Percentiles rank a stretch among this genome's conserved stretches.
phyloP scores from a whole-genome alignment of 2,888 invertebrate genomes.

The Adela reaumurella region DNA sequence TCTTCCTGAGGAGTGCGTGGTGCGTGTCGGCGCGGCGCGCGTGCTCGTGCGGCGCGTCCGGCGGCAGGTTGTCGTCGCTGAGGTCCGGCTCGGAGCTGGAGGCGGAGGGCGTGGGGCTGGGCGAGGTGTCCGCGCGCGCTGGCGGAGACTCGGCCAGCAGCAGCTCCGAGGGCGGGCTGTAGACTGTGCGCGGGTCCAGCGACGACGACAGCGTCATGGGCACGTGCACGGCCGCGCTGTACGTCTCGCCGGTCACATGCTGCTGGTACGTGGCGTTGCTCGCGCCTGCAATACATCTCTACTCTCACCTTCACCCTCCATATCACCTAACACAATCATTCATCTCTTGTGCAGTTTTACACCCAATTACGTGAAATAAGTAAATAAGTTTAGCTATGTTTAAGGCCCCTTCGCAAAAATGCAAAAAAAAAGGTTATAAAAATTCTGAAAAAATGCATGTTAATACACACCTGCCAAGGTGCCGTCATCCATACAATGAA shows the following conservation, averaged over 20 bases:
- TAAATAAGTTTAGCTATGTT: too few relatives aligned
- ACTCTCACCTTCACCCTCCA: too few relatives aligned
- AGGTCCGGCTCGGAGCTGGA: slow-evolving; percentile 58
- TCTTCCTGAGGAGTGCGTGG: slow-evolving; percentile 34
- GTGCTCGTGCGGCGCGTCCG: too few relatives aligned
- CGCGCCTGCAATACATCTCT: too few relatives aligned
- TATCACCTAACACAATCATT: too few relatives aligned
- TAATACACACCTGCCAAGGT: too few relatives aligned
- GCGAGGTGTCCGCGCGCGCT: slow-evolving; percentile 60
- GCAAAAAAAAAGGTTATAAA: too few relatives aligned
- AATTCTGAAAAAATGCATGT: too few relatives aligned
- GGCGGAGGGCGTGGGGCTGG: slow-evolving; percentile 72
- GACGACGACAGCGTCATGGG: slow-evolving; percentile 72
- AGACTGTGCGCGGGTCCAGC: slow-evolving; percentile 71
- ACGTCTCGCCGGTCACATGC: slow-evolving; percentile 46
- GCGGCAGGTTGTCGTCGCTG: slow-evolving; percentile 39
- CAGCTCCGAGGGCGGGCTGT: slow-evolving; percentile 86
- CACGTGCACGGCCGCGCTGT: slow-evolving; percentile 51
- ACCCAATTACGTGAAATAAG: too few relatives aligned
- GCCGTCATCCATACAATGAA: too few relatives aligned
- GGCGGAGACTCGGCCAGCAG: slow-evolving; percentile 67
- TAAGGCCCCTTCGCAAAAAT: too few relatives aligned
- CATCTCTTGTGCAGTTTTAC: too few relatives aligned
- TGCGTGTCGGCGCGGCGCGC: slow-evolving; percentile 13
- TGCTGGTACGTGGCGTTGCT: slow-evolving; percentile 20